A percentile compares a stretch with the other conserved stretches of the same genome.
These are phyloP conservation scores for Stigmatopora argus DNA, from an alignment of 2,113 vertebrate genomes.

Conservation along the genomic window DNA sequence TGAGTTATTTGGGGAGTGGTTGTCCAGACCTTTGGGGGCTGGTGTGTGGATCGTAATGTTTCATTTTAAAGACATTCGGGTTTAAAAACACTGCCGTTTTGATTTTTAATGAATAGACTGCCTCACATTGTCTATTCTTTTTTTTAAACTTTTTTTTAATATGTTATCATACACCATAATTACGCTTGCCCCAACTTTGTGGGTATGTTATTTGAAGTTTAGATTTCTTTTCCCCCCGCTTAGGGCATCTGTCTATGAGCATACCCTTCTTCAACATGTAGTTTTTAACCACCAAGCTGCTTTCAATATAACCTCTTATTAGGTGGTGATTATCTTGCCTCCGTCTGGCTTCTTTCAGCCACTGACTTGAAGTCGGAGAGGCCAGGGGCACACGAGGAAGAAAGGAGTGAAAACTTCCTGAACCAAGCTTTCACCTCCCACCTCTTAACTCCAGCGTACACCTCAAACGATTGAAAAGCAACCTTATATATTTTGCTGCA, in stretches of 20 bases:
- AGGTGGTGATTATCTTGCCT: slow-evolving; percentile 70
- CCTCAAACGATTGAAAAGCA: slow-evolving; percentile 19
- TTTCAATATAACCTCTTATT: slow-evolving; percentile 75
- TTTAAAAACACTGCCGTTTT: not conserved
- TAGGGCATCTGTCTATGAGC: slow-evolving; percentile 12
- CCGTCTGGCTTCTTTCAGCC: slow-evolving; percentile 72
- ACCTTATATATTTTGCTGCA: slow-evolving; percentile 5
- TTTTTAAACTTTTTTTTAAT: slow-evolving; percentile 19
- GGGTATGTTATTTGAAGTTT: slow-evolving; percentile 13
- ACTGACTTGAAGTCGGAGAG: slow-evolving; percentile 56
- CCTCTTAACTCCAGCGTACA: slow-evolving; percentile 22
- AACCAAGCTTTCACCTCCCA: slow-evolving; percentile 40
- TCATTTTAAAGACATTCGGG: not conserved
- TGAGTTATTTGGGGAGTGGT: slow-evolving; percentile 16
- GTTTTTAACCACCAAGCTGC: slow-evolving; percentile 57
- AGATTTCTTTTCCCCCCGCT: not conserved
- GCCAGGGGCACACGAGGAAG: slow-evolving; percentile 55
- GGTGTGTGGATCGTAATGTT: not conserved
- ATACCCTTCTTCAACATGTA: slow-evolving; percentile 33
- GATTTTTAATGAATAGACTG: not conserved
- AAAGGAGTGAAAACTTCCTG: slow-evolving; percentile 71
- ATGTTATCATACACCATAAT: slow-evolving; percentile 43
- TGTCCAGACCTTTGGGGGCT: slow-evolving; percentile 9
- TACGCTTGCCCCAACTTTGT: slow-evolving; percentile 37
- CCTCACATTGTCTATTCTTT: slow-evolving; percentile 17